Base-by-base conservation (phyloP, 2,888 invertebrate genomes). In the Cerceris ruficornis region DNA sequence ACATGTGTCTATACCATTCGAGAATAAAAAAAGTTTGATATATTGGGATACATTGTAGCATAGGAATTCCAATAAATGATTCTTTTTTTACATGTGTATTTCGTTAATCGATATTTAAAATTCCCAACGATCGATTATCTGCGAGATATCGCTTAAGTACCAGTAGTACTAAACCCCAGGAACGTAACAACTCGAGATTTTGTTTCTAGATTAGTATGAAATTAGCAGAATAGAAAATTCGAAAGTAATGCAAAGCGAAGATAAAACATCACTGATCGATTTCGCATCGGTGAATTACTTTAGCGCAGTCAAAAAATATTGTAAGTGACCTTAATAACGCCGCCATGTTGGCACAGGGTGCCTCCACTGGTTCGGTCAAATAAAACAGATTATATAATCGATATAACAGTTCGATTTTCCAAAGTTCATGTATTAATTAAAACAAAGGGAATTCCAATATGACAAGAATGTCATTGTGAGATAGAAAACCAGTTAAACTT, bases 371-470 rank as follows among this genome's bases (percentile, higher is more conserved):
- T 84, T 76, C 78, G 81, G 69, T 80, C 71, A 76, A 88, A 84
- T 83, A 87, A 86, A 85, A 84, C 77, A 65, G 83, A 88, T 90
- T 90, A 90, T 89, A 90, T 90, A 90, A 90, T 82, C 86, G 71
- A 75, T 72, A 61, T 11, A 73, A 57, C 42, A 43, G 15, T 28
- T 17, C 13, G 14, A 7, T 65, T 61, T 61, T 7, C 28, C 15
- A 9, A 64, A 6, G 58, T 72, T 81, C 42, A 14, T 52, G 14
- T 58, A 57, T 71, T 57, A 67, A 71, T 65, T n/a, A 11, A 11
- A 6, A 43, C 52, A 49, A 39, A 14, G 54, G 49, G 15, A n/a
- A 9, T n/a, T 9, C 62, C 11, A 9, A 11, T 42, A 64, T 1
- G 46, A 13, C 4, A 9, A 0, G n/a, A 39, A 14, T 42, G 17